phyloP scores from a whole-genome alignment of 2,888 invertebrate species.

The Tetanocera ferruginea region DNA sequence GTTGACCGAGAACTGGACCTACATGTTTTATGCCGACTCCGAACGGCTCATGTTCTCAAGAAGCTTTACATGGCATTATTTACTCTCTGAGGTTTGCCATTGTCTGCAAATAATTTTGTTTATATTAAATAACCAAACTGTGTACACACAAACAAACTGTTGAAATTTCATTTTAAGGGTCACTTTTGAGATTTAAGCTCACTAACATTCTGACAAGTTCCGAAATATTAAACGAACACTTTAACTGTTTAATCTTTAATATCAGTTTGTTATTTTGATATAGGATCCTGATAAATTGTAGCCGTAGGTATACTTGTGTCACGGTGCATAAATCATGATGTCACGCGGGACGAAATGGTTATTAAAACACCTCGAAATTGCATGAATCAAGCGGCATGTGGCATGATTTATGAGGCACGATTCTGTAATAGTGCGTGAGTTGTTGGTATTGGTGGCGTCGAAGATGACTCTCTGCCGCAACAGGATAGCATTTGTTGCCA shows the following conservation, averaged over 20 bases:
- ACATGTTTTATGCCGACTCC: too few relatives aligned
- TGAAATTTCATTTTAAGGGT: too few relatives aligned
- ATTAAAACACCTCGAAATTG: conserved; percentile 15
- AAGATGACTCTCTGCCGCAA: neutral
- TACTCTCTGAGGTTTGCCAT: too few relatives aligned
- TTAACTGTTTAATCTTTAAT: neutral
- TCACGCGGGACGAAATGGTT: neutral
- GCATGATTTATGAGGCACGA: conserved; percentile 16
- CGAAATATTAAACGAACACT: too few relatives aligned
- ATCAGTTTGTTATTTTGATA: neutral
- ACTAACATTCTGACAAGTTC: too few relatives aligned
- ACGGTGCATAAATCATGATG: conserved; percentile 8
- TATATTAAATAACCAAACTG: too few relatives aligned
- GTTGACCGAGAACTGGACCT: too few relatives aligned
- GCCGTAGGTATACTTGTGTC: neutral
- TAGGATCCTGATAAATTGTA: neutral
- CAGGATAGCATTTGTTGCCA: neutral
- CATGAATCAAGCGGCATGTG: neutral
- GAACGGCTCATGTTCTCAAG: too few relatives aligned
- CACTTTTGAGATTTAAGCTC: too few relatives aligned
- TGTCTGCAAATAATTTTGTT: too few relatives aligned
- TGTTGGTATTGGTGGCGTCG: neutral
- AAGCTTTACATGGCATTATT: too few relatives aligned
- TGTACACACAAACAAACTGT: too few relatives aligned
- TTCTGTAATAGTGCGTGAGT: neutral